Evolutionary conservation across 2,797 vertebrate species (phyloP), one percentile per base, ranked within the genome.

Genomic region (Hyperoplus immaculatus): DNA sequence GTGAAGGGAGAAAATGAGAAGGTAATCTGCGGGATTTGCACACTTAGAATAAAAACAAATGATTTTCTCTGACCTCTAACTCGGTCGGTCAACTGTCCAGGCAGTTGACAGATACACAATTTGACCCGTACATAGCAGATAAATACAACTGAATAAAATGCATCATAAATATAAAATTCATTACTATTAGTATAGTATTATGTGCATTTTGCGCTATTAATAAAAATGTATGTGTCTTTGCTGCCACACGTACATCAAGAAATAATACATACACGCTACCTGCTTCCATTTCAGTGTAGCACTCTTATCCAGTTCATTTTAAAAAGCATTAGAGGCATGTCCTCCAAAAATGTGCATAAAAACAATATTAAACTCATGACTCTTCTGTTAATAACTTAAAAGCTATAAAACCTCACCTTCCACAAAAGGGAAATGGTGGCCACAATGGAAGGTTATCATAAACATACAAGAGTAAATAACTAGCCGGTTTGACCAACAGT

Each of bases 1-100:
- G 60, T 49, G 42, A 1, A 16, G 39, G 43, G 67, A 70, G 74
- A 60, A 73, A 69, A 76, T 21, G 75, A 77, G 68, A 38, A 60
- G 72, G 75, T 90, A 85, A 92, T 86, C 88, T 83, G 74, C 11
- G 0, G 67, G 42, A 84, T 82, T 79, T 87, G 72, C 69, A 53
- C 10, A 13, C 45, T 75, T 82, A 70, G 47, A 72, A 75, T 63
- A 62, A 74, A 29, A 83, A 87, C 67, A 78, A 72, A 77, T 81
- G 78, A 85, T 87, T 74, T 83, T 77, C 81, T 82, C 49, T 78
- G 72, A 88, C 80, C 84, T 88, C 70, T 21, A 56, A 69, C 50
- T 63, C 2, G 80, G 84, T 67, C 81, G 46, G 59, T 82, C 49
- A 21, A 59, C 51, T 7, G 70, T 42, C 74, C 9, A 38, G 50